phyloP scores from a whole-genome alignment of 2,113 vertebrate genomes.

The Clupea harengus region DNA sequence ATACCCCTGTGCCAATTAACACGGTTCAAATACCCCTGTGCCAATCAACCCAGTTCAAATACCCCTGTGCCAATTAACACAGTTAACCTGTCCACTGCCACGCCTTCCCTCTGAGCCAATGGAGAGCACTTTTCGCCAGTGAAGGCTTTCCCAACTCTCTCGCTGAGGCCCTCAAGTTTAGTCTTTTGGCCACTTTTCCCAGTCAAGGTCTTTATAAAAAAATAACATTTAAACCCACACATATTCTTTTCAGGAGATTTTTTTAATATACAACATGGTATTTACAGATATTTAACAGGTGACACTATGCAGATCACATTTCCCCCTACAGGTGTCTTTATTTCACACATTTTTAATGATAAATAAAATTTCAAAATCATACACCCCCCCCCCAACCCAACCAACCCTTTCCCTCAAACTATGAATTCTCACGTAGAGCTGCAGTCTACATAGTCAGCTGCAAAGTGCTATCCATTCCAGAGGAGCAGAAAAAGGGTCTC shows the following conservation, averaged over 20 bases:
- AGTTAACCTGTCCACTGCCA: too few species aligned
- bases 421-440: not conserved
- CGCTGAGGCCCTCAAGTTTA: too few species aligned
- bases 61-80: too few species aligned
- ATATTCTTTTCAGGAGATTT: not conserved
- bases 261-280: constrained; percentile 14
- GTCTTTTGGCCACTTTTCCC: not conserved
- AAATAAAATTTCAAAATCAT: not conserved
- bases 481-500: not conserved
- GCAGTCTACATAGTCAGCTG: not conserved
- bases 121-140: too few species aligned
- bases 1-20: too few species aligned
- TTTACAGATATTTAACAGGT: constrained; percentile 15
- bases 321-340: not conserved
- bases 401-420: not conserved
- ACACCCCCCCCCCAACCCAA: not conserved
- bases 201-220: not conserved
- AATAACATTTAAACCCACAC: not conserved
- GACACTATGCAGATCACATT: not conserved
- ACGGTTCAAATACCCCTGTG: too few species aligned
- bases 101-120: too few species aligned
- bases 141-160: too few species aligned
- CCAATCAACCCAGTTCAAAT: too few species aligned
- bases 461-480: not conserved
- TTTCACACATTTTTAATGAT: constrained; percentile 1